Evolutionary conservation across 2,888 invertebrate genomes (phyloP), one percentile per base, ranked within the genome.

Genomic region (Pseudococcus jackbeardsleyi): DNA sequence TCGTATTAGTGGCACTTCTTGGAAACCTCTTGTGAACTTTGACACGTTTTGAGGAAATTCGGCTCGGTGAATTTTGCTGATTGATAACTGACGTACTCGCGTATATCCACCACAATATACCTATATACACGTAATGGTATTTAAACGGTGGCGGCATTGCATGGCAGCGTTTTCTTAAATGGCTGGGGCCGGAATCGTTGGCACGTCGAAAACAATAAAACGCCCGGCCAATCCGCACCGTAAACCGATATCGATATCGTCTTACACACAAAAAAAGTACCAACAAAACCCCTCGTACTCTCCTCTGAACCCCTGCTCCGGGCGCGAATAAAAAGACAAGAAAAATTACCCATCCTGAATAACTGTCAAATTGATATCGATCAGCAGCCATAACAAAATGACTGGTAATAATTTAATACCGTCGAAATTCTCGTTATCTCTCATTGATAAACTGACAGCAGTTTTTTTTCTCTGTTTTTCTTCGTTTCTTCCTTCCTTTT

Each of bases 361-460:
- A 54, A 85, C 85, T 85, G 85, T 59, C 85, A 85, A 85, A 59
- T 39, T 59, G 85, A 85, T 85, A 85, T 85, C 85, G 85, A 85
- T 85, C 85, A 85, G 85, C 17, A 17, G 85, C n/a, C 33, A 84
- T 59, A 85, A 85, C 59, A 33, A 85, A 85, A 85, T 39, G 85
- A 85, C 85, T 85, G 59, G 54, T 54, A 85, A 85, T 85, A 85
- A 85, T 85, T 85, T 85, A 85, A 85, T 85, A 85, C 85, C 85
- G 85, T 85, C 85, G 59, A 85, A 85, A 85, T 85, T 85, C 59
- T 85, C 85, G 59, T 33, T 59, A 85, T 85, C 85, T 85, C 11
- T 85, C 85, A 59, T 85, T 85, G 39, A 85, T 59, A 59, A 85
- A 85, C 85, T 85, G 85, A 50, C 85, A 85, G 85, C 50, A 17